Evolutionary conservation across 1,140 invertebrate species (phyloP), one percentile per base, ranked within the genome.

Genomic region (Drosophila baimaii): DNA sequence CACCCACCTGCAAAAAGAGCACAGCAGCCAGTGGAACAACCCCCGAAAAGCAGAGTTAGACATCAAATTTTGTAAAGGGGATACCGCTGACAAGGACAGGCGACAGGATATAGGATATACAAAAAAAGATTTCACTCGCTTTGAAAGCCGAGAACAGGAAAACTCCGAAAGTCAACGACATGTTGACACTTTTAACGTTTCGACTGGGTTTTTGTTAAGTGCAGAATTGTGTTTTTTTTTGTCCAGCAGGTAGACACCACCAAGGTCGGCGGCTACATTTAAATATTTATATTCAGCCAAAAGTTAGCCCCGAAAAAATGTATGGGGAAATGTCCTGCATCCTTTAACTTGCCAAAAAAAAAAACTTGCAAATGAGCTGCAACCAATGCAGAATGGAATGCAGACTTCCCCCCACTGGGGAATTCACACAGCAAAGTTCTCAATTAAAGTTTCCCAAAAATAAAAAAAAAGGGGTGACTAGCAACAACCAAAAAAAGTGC

Each of bases 1-100:
- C 23, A 51, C 57, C 61, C 54, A 84, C 83, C 84, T 88, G 83
- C 43, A 73, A 82, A 82, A 82, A 89, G 79, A 70, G 80, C 79
- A 83, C 84, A 88, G 79, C 83, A 86, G 58, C 68, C 66, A 10
- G 13, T 27, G 64, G 5, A 57, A 13, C 83, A 69, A 82, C 84
- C 83, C 83, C 63, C 44, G n/a, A 71, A 83, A 65, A 63, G 29
- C 55, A 63, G 58, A 59, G 51, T 51, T 73, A 74, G 61, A 81
- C 81, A 86, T 78, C 44, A 46, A 78, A 75, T 79, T 79, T 56
- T 74, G 68, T 61, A 69, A 71, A 46, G 37, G 44, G 35, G 43
- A 27, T 31, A 33, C 35, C n/a, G 21, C 47, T 43, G 52, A 65
- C 44, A 75, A 43, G 37, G 52, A 49, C 73, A 69, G 33, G 33